Percentiles rank a stretch among this genome's conserved stretches.
Conservation (phyloP, 2,113 vertebrate species). For the Aptenodytes forsteri region DNA sequence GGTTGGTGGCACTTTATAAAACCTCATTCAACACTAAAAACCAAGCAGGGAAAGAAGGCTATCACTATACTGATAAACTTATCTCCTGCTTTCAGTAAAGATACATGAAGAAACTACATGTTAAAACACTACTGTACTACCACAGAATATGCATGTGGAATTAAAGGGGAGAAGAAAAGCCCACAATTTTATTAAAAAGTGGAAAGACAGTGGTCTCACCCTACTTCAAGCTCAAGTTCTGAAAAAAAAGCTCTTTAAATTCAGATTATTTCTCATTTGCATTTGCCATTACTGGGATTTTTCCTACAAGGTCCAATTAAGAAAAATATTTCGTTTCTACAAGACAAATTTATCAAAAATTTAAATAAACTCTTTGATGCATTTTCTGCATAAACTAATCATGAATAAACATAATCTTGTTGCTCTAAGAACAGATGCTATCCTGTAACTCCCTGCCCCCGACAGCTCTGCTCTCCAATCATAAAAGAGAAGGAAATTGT, state of each 20-base stretch:
- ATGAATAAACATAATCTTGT: constrained; percentile 71
- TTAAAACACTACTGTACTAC: not conserved
- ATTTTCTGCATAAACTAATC: constrained; percentile 62
- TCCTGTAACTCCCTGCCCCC: constrained; percentile 48
- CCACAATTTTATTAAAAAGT: not conserved
- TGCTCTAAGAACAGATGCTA: constrained; percentile 64
- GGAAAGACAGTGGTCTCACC: not conserved
- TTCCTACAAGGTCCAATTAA: constrained; percentile 63
- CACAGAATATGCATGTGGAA: not conserved
- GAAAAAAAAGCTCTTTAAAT: constrained; percentile 11
- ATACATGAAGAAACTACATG: not conserved
- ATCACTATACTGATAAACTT: not conserved
- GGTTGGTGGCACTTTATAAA: constrained; percentile 11
- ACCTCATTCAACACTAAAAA: not conserved
- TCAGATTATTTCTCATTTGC: constrained; percentile 59
- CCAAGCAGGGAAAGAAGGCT: not conserved
- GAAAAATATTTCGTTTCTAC: constrained; percentile 63
- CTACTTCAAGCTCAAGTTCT: not conserved
- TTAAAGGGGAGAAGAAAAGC: not conserved
- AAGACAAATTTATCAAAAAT: constrained; percentile 69
- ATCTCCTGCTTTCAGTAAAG: constrained; percentile 20
- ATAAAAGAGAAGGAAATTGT: constrained; percentile 56
- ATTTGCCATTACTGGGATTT: constrained; percentile 41
- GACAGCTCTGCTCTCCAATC: constrained; percentile 49
- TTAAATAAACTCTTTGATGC: constrained; percentile 67